phyloP scores from a whole-genome alignment of 2,113 vertebrate species.

The Notarius quadriscutis region DNA sequence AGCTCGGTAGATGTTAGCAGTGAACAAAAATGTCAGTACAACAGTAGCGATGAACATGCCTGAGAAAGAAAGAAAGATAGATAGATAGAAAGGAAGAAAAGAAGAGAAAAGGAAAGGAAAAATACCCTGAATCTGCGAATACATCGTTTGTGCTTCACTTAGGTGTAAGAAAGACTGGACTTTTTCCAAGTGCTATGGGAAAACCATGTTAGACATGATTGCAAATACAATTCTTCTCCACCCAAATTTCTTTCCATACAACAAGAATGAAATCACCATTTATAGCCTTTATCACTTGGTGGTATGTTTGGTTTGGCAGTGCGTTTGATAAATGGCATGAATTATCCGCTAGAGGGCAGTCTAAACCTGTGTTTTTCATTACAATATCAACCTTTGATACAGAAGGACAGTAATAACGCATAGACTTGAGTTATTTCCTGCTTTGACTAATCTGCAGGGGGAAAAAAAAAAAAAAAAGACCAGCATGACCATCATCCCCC shows the following conservation, averaged over 20 bases:
- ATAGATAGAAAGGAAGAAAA: not conserved
- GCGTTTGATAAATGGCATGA: slow-evolving; percentile 35
- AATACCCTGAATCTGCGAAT: slow-evolving; percentile 40
- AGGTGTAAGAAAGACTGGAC: slow-evolving; percentile 4
- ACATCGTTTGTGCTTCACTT: slow-evolving; percentile 23
- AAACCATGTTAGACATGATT: slow-evolving; percentile 50
- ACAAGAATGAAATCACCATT: not conserved
- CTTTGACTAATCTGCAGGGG: not conserved
- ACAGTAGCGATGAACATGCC: not conserved
- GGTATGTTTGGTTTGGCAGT: slow-evolving; percentile 40
- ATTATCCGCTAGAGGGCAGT: slow-evolving; percentile 61
- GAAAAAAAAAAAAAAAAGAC: not conserved
- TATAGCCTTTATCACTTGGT: not conserved
- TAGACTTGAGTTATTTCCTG: slow-evolving; percentile 28
- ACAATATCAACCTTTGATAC: slow-evolving; percentile 19
- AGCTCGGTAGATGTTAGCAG: not conserved
- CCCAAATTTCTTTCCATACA: slow-evolving; percentile 6
- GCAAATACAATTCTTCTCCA: slow-evolving; percentile 18
- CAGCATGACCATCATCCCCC: slow-evolving; percentile 8
- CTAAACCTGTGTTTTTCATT: slow-evolving; percentile 36
- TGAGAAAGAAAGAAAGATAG: not conserved
- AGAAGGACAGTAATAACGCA: slow-evolving; percentile 5
- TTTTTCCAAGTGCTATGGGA: slow-evolving; percentile 48
- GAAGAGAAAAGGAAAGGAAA: not conserved
- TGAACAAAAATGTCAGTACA: slow-evolving; percentile 1